Evolutionary conservation across 2,888 invertebrate species (phyloP), one percentile per base, ranked within the genome.

Genomic region (Nudaria mundana): DNA sequence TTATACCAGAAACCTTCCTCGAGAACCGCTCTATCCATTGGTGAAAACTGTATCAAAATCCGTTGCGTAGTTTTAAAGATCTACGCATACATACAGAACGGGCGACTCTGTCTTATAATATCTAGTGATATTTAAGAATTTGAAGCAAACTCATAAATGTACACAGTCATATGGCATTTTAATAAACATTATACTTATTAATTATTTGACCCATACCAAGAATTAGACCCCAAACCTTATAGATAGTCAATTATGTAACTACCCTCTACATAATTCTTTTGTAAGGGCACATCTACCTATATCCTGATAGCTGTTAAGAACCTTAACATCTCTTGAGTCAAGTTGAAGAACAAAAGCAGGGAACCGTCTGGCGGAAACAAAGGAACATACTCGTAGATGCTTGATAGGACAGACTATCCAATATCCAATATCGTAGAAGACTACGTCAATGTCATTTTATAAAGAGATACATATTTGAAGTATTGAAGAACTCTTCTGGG

Each of bases 381-480:
- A 67, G 44, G 61, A 29, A 30, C 41, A n/a, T n/a, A n/a, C n/a
- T n/a, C n/a, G 40, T 26, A 66, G 67, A 72, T 73, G 53, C 44
- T 48, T 50, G 71, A 74, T 72, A 72, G 59, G 48, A 56, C 61
- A 65, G 65, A 63, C 56, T 24, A 42, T 35, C 40, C 56, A n/a
- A n/a, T 68, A 71, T 69, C 66, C 39, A 48, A 52, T 55, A 66
- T 64, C 70, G 66, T 61, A 55, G 50, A 64, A 61, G 65, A 63
- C 60, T 66, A 66, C 68, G 20, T 20, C 32, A 24, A 11, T 33
- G 24, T 7, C 24, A 10, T 8, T 33, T 33, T 14, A 22, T 65
- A 59, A 56, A 56, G 11, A 16, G 12, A 23, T 3, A 33, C 15
- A 14, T 11, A 16, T 15, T n/a, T 24, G 3, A 28, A 8, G 28